Evolutionary conservation across 2,888 invertebrate genomes (phyloP).

Genomic region (Epinotia ramella): DNA sequence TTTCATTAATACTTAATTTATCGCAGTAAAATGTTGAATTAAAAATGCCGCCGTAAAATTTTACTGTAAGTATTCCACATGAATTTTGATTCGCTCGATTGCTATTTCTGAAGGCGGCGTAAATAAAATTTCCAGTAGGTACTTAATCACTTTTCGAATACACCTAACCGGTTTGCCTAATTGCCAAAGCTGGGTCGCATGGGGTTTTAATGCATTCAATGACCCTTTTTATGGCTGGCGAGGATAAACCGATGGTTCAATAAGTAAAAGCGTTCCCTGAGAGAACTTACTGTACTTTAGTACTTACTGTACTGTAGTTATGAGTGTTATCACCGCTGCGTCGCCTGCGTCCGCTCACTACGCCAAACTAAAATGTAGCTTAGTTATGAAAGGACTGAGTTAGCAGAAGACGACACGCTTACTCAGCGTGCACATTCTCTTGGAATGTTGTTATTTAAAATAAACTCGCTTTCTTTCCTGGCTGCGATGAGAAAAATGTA

Average conservation of each 20-base stretch:
- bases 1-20: too few relatives aligned
- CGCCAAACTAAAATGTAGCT: conserved; percentile 11
- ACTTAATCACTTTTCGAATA: conserved; percentile 7
- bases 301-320: conserved; percentile 27
- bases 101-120: not conserved
- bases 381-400: not conserved
- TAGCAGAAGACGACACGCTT: not conserved
- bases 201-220: conserved; percentile 20
- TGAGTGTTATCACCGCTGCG: conserved; percentile 22
- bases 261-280: conserved; percentile 2
- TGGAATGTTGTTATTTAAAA: not conserved
- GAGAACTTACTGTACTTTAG: conserved; percentile 19
- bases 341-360: not conserved
- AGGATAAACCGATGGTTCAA: conserved; percentile 29
- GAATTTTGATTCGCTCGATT: not conserved
- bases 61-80: not conserved
- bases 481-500: too few relatives aligned
- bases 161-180: conserved; percentile 7
- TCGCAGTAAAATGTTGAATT: not conserved
- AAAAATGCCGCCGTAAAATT: not conserved
- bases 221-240: conserved; percentile 28
- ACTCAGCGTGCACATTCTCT: not conserved
- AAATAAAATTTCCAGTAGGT: conserved; percentile 5
- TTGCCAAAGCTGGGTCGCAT: conserved; percentile 16
- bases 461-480: not conserved